Evolutionary conservation across 2,797 vertebrate species (phyloP).

Genomic region (Schizopygopsis pylzovi): DNA sequence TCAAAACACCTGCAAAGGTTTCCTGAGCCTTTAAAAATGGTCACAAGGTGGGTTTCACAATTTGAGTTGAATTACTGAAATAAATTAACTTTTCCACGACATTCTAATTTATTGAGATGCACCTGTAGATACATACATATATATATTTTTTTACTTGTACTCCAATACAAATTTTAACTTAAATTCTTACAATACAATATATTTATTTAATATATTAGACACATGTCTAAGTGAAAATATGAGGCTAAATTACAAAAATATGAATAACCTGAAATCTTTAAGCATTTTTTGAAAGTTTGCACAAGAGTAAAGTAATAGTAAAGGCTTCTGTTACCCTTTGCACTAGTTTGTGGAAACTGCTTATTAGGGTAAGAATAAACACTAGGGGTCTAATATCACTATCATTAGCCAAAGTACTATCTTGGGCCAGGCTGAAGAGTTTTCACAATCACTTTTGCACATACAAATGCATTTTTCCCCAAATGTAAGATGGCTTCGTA

Average conservation of each 20-base stretch:
- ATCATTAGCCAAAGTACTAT: slow-evolving; percentile 2
- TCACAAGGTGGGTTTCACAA: no score
- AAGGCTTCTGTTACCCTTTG: not conserved
- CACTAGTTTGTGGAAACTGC: slow-evolving; percentile 37
- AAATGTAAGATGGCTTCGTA: not conserved
- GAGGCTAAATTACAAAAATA: not conserved
- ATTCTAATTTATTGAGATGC: no score
- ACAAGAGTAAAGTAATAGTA: not conserved
- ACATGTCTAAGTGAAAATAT: not conserved
- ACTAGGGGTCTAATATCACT: slow-evolving; percentile 32
- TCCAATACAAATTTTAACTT: not conserved
- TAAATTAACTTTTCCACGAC: no score
- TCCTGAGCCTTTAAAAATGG: no score
- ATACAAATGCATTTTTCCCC: not conserved
- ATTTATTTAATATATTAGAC: not conserved
- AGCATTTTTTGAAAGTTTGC: not conserved
- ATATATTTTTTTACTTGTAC: not conserved
- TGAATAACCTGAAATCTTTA: not conserved
- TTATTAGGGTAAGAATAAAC: slow-evolving; percentile 48
- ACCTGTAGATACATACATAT: no score
- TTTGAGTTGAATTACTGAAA: no score
- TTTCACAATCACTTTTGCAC: not conserved
- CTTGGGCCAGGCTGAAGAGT: slow-evolving; percentile 13
- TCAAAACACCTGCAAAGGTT: no score
- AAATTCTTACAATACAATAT: not conserved